Evolutionary conservation across 2,113 vertebrate species (phyloP).

Genomic region (Fulica atra): DNA sequence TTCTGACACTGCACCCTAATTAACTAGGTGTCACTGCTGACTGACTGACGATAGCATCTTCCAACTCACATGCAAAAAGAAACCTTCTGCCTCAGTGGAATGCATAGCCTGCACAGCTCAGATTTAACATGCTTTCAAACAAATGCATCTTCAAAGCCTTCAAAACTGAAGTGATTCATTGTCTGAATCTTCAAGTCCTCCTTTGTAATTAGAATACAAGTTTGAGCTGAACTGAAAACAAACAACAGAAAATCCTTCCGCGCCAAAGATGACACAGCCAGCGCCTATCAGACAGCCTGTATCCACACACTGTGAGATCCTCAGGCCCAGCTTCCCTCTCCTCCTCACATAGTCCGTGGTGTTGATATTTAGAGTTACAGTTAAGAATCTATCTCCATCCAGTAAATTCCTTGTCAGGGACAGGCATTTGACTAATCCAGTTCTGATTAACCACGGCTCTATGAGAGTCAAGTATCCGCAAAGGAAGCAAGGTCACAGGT

Average conservation of each 20-base stretch:
- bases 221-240: background rate
- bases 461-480: constrained; percentile 26
- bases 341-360: background rate
- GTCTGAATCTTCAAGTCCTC: background rate
- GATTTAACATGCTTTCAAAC: constrained; percentile 8
- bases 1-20: background rate
- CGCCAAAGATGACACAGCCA: background rate
- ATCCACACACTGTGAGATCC: background rate
- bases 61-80: background rate
- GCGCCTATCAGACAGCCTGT: background rate
- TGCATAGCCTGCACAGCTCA: background rate
- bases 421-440: constrained; percentile 49
- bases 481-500: constrained; percentile 54
- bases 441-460: constrained; percentile 20
- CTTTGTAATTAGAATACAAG: background rate
- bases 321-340: background rate
- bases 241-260: background rate
- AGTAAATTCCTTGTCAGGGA: constrained; percentile 59
- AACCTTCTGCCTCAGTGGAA: background rate
- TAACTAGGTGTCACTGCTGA: background rate
- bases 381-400: constrained; percentile 11
- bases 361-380: background rate
- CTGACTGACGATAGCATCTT: background rate
- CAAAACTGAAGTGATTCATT: background rate
- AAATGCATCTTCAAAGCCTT: constrained; percentile 16